Conservation (phyloP, 2,888 invertebrate species). For the Tillus elongatus region DNA sequence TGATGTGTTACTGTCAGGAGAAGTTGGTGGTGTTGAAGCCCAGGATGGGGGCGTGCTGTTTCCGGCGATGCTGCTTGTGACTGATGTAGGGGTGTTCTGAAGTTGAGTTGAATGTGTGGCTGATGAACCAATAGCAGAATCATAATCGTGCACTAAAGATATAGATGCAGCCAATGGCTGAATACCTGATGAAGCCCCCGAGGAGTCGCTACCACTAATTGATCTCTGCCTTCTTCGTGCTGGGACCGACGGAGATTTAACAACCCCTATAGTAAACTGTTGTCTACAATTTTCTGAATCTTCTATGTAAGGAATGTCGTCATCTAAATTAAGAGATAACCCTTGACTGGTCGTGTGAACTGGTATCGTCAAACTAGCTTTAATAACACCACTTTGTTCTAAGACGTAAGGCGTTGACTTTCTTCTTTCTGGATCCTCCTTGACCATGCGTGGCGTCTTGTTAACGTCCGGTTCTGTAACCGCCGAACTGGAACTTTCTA, state of each 20-base stretch:
- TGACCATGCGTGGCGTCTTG: constrained; percentile 25
- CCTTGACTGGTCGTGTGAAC: constrained; percentile 31
- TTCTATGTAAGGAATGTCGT: constrained; percentile 63
- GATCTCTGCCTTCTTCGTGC: constrained; percentile 45
- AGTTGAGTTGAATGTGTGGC: constrained; percentile 47
- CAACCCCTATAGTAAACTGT: constrained; percentile 37
- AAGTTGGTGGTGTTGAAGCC: constrained; percentile 50
- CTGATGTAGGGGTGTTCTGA: constrained; percentile 40
- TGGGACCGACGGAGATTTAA: constrained; percentile 33
- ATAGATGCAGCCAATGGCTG: constrained; percentile 41
- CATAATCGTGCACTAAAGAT: constrained; percentile 40
- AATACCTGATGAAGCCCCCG: constrained; percentile 36
- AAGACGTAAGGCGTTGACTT: constrained; percentile 51
- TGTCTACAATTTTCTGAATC: constrained; percentile 41
- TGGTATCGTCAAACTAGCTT: constrained; percentile 74
- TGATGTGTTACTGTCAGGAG: constrained; percentile 48
- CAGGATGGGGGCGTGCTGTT: constrained; percentile 50
- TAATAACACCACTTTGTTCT: constrained; percentile 57
- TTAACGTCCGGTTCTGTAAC: constrained; percentile 49
- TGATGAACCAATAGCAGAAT: constrained; percentile 59
- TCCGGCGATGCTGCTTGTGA: constrained; percentile 37
- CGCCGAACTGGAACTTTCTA: constrained; percentile 42
- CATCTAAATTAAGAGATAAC: constrained; percentile 49
- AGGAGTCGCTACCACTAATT: constrained; percentile 45
- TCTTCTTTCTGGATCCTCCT: constrained; percentile 41